phyloP scores from a whole-genome alignment of 1,140 invertebrate genomes.

The Lepidurus couesii region DNA sequence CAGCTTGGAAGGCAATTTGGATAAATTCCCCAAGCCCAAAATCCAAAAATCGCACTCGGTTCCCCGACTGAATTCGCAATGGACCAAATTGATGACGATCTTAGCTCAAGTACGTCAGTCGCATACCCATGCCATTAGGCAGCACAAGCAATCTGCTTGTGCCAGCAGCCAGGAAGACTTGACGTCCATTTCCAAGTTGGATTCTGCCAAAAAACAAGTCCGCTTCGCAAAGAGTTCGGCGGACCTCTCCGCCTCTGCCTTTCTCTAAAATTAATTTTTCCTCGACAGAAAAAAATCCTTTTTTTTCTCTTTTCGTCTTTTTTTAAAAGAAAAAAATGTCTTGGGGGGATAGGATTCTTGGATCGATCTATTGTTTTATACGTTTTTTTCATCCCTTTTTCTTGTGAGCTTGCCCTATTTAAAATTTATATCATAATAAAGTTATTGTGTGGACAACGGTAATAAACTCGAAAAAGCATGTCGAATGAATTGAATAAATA shows the following conservation, averaged over 20 bases:
- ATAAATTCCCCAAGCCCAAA: not conserved
- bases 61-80: not conserved
- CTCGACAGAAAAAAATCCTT: not conserved
- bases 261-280: slow-evolving; percentile 1
- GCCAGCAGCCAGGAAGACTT: not conserved
- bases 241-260: not conserved
- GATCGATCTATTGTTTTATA: slow-evolving; percentile 11
- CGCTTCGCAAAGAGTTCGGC: not conserved
- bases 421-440: not conserved
- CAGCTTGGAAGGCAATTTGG: slow-evolving; percentile 4
- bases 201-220: not conserved
- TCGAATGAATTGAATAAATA: no score
- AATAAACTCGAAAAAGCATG: no score
- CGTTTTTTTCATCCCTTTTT: not conserved
- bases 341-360: not conserved
- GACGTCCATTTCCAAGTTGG: not conserved
- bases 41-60: not conserved
- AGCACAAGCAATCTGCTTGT: not conserved
- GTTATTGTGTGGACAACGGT: no score
- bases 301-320: not conserved
- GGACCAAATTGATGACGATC: not conserved
- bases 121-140: not conserved
- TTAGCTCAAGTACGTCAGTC: not conserved
- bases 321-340: not conserved
- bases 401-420: not conserved